Evolutionary conservation across 2,888 invertebrate genomes (phyloP).

Genomic region (Drosophila lacicola): DNA sequence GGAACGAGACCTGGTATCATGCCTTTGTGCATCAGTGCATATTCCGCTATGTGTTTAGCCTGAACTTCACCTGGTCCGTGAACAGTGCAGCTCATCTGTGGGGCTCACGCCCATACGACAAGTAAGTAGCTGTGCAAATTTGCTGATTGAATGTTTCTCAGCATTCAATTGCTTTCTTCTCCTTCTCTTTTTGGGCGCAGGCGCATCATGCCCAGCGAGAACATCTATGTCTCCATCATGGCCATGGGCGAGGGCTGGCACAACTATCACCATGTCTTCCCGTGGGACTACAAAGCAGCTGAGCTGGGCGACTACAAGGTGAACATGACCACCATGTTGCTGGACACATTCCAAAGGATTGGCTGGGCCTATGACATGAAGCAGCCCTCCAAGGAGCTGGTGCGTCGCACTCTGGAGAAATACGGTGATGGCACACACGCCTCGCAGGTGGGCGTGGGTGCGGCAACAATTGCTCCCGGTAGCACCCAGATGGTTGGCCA

Average conservation of each 20-base stretch:
- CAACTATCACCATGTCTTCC: slow-evolving; percentile 97
- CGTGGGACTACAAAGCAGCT: slow-evolving; percentile 96
- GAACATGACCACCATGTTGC: slow-evolving; percentile 89
- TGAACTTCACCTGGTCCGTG: slow-evolving; percentile 95
- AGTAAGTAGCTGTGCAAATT: slow-evolving; percentile 85
- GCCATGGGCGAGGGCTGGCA: slow-evolving; percentile 96
- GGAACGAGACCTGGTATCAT: slow-evolving; percentile 89
- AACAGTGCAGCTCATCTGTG: slow-evolving; percentile 94
- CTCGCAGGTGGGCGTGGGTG: slow-evolving; percentile 42
- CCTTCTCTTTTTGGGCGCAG: slow-evolving; percentile 85
- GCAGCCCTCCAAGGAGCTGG: slow-evolving; percentile 87
- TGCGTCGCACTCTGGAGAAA: slow-evolving; percentile 87
- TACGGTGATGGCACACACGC: slow-evolving; percentile 84
- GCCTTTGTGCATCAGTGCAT: slow-evolving; percentile 89
- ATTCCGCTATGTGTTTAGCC: slow-evolving; percentile 89
- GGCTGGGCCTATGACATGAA: slow-evolving; percentile 93
- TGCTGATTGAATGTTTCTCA: slow-evolving; percentile 3
- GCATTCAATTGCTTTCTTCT: slow-evolving; percentile 30
- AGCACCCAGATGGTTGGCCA: slow-evolving; percentile 69
- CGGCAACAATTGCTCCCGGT: neutral
- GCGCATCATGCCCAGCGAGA: slow-evolving; percentile 92
- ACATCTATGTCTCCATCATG: slow-evolving; percentile 89
- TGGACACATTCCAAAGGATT: slow-evolving; percentile 89
- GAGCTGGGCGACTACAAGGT: slow-evolving; percentile 90
- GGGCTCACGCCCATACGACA: slow-evolving; percentile 91